Evolutionary conservation across 2,888 invertebrate species (phyloP), one percentile per base, ranked within the genome.

Genomic region (Epinotia demarniana): DNA sequence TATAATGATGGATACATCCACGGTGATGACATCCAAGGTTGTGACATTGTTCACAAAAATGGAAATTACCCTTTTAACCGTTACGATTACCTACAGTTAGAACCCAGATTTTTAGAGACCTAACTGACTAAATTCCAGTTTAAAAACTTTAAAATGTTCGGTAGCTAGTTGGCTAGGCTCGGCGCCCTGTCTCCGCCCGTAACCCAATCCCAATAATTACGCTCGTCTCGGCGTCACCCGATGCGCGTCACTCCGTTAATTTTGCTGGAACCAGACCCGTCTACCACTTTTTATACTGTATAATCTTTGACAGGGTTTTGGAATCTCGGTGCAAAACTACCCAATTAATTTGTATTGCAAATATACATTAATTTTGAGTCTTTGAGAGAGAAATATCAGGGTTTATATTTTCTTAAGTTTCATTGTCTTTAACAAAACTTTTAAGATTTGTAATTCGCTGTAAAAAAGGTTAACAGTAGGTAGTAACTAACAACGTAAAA

Each of bases 141-240:
- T 49, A 16, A 46, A 46, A 23, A 61, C 39, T 3, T 19, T 46
- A 46, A 27, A 67, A 39, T 23, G 33, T 55, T 53, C n/a, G 33
- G 43, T 43, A 58, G 60, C 43, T 39, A 68, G 39, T 58, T 13
- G 12, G 58, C 46, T 60, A 69, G 23, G 58, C 69, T 60, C 16
- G 53, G 4, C 39, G 43, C 58, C 58, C 46, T 23, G 46, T 27
- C 33, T 33, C n/a, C 9, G 61, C 33, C 33, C 57, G 69, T 58
- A 69, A 69, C 58, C 69, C 69, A 60, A 69, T 57, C 58, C 27
- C 23, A 60, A 69, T 69, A 69, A 69, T 69, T 69, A 60, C 69
- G 69, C 46, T 27, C 69, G 68, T 58, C 68, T 33, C 55, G 27
- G 46, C 69, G 58, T 9, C 69, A 69, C 58, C 46, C 69, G 58